phyloP scores from a whole-genome alignment of 2,888 invertebrate genomes.

The Tanypteryx hageni region DNA sequence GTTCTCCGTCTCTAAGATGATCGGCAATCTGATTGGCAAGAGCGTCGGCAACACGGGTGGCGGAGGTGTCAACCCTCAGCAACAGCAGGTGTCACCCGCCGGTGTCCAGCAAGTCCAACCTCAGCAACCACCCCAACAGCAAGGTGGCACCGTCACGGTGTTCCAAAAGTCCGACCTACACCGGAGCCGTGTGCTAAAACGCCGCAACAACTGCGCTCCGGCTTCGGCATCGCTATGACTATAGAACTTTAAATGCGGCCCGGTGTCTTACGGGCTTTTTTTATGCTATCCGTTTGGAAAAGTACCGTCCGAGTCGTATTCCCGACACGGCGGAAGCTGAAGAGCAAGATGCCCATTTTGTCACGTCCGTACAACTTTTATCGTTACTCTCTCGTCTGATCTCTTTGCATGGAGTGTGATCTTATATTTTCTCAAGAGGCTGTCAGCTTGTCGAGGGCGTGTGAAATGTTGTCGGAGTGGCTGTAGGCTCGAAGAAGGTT shows the following conservation, averaged over 20 bases:
- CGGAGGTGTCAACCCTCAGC: neutral
- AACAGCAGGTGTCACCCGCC: constrained; percentile 29
- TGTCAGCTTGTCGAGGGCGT: neutral
- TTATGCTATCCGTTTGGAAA: neutral
- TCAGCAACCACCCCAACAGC: constrained; percentile 73
- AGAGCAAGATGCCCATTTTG: neutral
- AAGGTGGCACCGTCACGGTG: constrained; percentile 80
- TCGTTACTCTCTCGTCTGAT: neutral
- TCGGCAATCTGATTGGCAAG: constrained; percentile 84
- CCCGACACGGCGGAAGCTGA: neutral
- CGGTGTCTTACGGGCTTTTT: neutral
- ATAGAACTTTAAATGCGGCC: constrained; percentile 55
- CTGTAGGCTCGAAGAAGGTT: neutral
- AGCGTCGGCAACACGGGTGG: constrained; percentile 46
- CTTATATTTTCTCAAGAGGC: neutral
- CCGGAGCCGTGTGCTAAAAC: constrained; percentile 78
- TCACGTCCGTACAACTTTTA: neutral
- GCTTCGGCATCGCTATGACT: constrained; percentile 83
- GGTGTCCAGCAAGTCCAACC: constrained; percentile 74
- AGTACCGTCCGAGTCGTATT: neutral
- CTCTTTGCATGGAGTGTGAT: neutral
- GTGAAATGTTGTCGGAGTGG: neutral
- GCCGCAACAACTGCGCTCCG: constrained; percentile 78
- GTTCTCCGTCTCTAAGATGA: constrained; percentile 88
- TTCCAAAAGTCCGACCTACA: constrained; percentile 80